Evolutionary conservation across 2,113 vertebrate species (phyloP), one percentile per base, ranked within the genome.

Genomic region (Ptilonorhynchus violaceus): DNA sequence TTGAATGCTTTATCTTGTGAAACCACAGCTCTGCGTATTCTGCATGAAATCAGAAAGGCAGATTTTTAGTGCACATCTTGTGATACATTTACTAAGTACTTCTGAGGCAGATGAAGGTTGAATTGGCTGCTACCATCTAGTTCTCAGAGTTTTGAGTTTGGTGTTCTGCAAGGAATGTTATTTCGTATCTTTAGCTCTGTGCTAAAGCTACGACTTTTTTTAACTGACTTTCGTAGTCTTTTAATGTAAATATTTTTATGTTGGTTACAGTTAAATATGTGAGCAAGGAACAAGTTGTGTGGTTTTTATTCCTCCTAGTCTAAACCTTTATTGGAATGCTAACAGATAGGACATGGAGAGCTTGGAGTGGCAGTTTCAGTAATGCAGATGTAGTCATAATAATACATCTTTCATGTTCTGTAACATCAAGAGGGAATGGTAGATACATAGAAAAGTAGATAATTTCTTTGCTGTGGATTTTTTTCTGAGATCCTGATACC

Each of bases 51-150:
- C 31, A 47, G 58, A 70, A 66, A 41, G 60, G n/a, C 64, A 78
- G 69, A 52, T 15, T 62, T 81, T 63, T 55, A 21, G 3, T 35
- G 20, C 2, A 0, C 13, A 3, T 66, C 20, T 64, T 33, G 3
- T 13, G 7, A 8, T n/a, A 9, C 1, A 0, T 41, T 74, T 44
- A 11, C 31, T 18, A 9, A 42, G 27, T 24, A 35, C n/a, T 62
- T 56, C 15, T 15, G 24, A 59, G 24, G 42, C 42, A 63, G 66
- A 2, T 35, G 46, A 20, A 60, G 37, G 37, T 9, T 68, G 58
- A 39, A 23, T 35, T 67, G 28, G 12, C 42, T 88, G 52, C 14
- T 63, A 15, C 21, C 21, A 10, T 68, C 31, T 37, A 7, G 5
- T 67, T 79, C 76, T 63, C 52, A 72, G 35, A 42, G 18, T 69